Evolutionary conservation across 2,888 invertebrate species (phyloP).

Genomic region (Acronicta leporina): DNA sequence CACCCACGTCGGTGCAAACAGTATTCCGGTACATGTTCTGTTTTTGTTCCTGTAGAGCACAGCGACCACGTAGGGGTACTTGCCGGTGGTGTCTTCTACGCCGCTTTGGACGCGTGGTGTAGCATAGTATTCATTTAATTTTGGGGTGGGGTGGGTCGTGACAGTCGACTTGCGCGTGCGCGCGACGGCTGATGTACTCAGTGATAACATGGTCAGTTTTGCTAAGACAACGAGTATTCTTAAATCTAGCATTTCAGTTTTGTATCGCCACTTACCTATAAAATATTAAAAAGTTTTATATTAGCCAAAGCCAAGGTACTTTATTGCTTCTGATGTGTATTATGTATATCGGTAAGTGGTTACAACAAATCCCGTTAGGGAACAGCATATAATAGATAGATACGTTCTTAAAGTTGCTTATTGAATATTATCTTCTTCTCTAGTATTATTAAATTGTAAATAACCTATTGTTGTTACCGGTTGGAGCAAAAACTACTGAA

Average conservation of each 20-base stretch:
- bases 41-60: background rate
- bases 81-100: background rate
- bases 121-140: background rate
- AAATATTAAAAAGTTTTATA: background rate
- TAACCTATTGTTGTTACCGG: no score
- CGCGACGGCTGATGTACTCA: background rate
- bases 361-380: no score
- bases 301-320: no score
- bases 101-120: background rate
- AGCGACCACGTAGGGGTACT: constrained; percentile 4
- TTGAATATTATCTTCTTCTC: no score
- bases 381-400: no score
- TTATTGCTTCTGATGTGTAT: no score
- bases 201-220: background rate
- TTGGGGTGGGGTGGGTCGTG: background rate
- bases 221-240: background rate
- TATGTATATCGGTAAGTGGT: no score
- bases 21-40: constrained; percentile 1
- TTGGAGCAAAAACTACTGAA: no score
- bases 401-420: no score
- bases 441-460: no score
- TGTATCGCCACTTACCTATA: background rate
- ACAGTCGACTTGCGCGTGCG: background rate
- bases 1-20: background rate
- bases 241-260: background rate